Evolutionary conservation across 2,888 invertebrate species (phyloP).

Genomic region (Hartigia nigra): DNA sequence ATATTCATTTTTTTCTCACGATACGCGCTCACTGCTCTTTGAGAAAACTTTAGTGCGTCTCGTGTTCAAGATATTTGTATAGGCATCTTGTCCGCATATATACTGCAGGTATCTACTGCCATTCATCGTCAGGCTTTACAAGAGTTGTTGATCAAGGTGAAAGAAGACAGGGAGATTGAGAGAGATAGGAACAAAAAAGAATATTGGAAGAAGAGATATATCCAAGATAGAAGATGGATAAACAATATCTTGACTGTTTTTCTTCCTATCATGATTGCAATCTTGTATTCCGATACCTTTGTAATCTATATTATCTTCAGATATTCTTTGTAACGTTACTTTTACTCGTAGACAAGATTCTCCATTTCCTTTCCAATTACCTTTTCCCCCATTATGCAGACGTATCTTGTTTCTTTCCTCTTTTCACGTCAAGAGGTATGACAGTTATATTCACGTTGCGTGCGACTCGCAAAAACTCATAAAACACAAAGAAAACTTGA

Average conservation of each 20-base stretch:
- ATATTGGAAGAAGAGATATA: background rate
- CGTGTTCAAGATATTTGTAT: too few relatives aligned
- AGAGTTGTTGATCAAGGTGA: too few relatives aligned
- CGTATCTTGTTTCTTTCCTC: background rate
- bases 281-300: too few relatives aligned
- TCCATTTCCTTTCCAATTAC: background rate
- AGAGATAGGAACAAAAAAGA: background rate
- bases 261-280: background rate
- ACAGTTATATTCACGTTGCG: background rate
- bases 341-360: background rate
- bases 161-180: constrained; percentile 4
- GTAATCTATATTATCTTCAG: background rate
- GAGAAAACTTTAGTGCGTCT: too few relatives aligned
- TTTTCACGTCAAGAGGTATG: background rate
- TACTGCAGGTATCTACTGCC: too few relatives aligned
- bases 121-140: too few relatives aligned
- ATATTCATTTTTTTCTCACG: background rate
- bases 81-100: too few relatives aligned
- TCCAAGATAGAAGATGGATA: background rate
- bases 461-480: background rate
- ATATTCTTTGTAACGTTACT: background rate
- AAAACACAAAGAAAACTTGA: background rate
- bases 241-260: background rate
- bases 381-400: background rate
- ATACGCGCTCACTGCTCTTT: background rate